A percentile compares a stretch with the other conserved stretches of the same genome.
Conservation (phyloP, 2,113 vertebrate genomes). For the Pseudorasbora parva region DNA sequence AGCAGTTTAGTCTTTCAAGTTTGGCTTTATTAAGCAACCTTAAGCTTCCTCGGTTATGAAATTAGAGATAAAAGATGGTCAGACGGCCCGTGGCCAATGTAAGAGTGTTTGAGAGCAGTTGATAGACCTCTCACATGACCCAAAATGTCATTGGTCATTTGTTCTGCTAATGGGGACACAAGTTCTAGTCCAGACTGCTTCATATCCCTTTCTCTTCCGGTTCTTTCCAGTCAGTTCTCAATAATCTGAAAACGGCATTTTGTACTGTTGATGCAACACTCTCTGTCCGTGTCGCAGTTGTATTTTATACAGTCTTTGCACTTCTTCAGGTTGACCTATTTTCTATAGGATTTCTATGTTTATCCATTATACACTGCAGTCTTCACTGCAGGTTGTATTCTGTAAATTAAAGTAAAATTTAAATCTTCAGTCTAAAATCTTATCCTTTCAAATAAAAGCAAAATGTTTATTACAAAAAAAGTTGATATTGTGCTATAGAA, state of each 20-base stretch:
- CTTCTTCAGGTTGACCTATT: no score
- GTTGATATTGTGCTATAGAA: no score
- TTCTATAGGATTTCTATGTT: no score
- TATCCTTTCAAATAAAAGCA: no score
- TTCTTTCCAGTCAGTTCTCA: not conserved
- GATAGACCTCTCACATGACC: not conserved
- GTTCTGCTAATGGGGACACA: not conserved
- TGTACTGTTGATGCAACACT: no score
- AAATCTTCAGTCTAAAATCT: no score
- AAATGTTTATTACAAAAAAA: no score
- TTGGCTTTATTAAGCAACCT: not conserved
- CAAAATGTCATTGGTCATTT: not conserved
- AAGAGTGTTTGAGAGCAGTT: not conserved
- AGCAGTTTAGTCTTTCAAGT: not conserved
- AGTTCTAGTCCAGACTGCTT: not conserved
- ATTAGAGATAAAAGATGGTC: not conserved
- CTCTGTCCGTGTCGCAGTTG: no score
- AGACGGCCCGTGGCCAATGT: not conserved
- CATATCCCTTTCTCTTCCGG: not conserved
- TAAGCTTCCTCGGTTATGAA: not conserved
- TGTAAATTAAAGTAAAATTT: no score
- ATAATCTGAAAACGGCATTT: not conserved
- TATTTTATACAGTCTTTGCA: no score
- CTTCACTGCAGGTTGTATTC: no score
- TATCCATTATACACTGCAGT: no score